Base-by-base conservation (phyloP, 92 coral and sea anemone species). In the Porites divaricata region DNA sequence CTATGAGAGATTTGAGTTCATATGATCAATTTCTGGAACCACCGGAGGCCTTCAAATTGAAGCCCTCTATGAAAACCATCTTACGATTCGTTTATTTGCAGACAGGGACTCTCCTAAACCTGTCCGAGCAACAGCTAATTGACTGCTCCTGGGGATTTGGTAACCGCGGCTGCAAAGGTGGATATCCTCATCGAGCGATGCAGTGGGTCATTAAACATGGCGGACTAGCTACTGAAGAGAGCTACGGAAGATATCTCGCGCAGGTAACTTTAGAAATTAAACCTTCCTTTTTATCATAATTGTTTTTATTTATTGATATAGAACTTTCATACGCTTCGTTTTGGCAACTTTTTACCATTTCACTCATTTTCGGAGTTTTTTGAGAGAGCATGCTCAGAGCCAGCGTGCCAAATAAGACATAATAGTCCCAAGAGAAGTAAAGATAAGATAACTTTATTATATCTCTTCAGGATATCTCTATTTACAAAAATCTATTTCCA, bases 121-220 rank as follows among this genome's bases (percentile, higher is more conserved):
- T 96, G 59, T 96, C 99, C 13, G 99, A 96, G 75, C 98, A 96
- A 75, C 96, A 96, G 74, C 93, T 96, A 69, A 96, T 96, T 74
- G 99, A 96, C 91, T 96, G 99, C 72, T 92, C 99, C 17, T 96
- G 99, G 99, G 98, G 99, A 25, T 96, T 96, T 82, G 99, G 99
- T 87, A 96, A 96, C 88, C 91, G 99, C 57, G 99, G 99, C n/a
- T 96, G 99, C 87, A 96, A 92, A 71, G 99, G 99, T 24, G 98
- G 99, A 13, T 96, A 94, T 63, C 99, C 99, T 1, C 93, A 96
- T 65, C 83, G 98, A 71, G 98, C 99, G 6, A 93, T 96, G 94
- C 98, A 96, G 87, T 96, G 99, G 99, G 93, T 96, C 67, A 86
- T 96, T 12, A 96, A 96, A 91, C 99, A 96, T 69, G 98, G 98